phyloP scores from a whole-genome alignment of 2,797 vertebrate species.

The Gallirallus australis region DNA sequence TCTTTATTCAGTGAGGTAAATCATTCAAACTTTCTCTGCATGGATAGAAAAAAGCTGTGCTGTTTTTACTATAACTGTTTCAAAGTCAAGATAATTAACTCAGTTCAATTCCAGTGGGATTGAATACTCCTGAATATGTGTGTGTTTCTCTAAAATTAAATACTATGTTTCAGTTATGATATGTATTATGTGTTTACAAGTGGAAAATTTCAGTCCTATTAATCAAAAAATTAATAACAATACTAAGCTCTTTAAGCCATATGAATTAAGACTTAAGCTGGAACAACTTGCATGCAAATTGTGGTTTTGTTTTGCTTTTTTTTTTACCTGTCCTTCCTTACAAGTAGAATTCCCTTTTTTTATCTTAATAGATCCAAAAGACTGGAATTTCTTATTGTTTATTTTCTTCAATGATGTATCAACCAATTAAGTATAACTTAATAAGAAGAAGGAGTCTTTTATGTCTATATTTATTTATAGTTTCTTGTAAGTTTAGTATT shows the following conservation, averaged over 20 bases:
- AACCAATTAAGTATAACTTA: not conserved
- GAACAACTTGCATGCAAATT: not conserved
- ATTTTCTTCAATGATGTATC: not conserved
- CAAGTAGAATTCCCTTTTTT: not conserved
- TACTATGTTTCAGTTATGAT: not conserved
- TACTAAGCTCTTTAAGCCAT: not conserved
- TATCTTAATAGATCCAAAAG: not conserved
- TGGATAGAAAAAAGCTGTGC: not conserved
- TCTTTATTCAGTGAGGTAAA: not conserved
- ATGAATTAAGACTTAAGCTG: not conserved
- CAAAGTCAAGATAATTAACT: not conserved
- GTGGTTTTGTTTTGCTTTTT: not conserved
- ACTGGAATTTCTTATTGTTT: constrained; percentile 7
- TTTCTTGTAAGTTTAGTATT: not conserved
- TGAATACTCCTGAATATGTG: not conserved
- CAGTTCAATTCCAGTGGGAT: not conserved
- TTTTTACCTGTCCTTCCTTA: not conserved
- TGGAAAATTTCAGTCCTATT: not conserved
- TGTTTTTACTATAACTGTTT: not conserved
- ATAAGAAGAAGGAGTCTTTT: not conserved
- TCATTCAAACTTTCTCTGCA: not conserved
- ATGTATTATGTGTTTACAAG: not conserved
- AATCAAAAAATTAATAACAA: not conserved
- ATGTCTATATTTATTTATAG: not conserved
- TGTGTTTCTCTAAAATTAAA: not conserved